phyloP scores from a whole-genome alignment of 1,140 invertebrate genomes.

The Pseudachorutes palmiensis region DNA sequence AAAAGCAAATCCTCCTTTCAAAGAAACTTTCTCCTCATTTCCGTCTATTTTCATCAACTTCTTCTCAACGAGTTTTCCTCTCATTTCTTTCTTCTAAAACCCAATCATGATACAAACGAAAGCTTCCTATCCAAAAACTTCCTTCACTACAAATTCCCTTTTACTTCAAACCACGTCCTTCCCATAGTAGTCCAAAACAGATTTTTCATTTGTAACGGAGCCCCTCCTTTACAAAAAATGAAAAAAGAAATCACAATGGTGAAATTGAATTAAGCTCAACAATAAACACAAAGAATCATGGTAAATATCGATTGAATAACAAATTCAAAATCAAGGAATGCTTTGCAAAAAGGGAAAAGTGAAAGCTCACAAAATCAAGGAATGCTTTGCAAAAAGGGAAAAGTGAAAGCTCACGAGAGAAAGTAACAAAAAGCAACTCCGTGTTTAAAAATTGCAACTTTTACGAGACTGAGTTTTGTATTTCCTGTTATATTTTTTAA shows the following conservation, averaged over 20 bases:
- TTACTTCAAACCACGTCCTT: not conserved
- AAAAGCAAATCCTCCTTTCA: constrained; percentile 5
- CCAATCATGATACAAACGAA: not conserved
- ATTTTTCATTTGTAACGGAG: not conserved
- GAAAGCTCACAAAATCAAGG: not conserved
- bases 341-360: not conserved
- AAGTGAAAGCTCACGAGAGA: not conserved
- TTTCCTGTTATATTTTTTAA: too few relatives aligned
- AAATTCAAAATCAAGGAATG: too few relatives aligned
- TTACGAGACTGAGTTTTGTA: not conserved
- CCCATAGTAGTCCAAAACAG: not conserved
- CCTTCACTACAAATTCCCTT: too few relatives aligned
- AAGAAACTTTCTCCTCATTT: constrained; percentile 3
- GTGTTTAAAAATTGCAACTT: not conserved
- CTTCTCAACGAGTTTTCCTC: not conserved
- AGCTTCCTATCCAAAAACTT: too few relatives aligned
- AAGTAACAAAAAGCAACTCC: not conserved
- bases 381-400: not conserved
- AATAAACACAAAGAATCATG: too few relatives aligned
- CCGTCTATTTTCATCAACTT: constrained; percentile 7
- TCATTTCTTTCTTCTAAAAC: not conserved
- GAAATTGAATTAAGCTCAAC: too few relatives aligned
- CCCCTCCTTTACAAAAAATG: not conserved
- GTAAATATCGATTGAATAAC: too few relatives aligned
- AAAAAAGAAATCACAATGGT: too few relatives aligned